Percentiles rank a stretch among this genome's conserved stretches.
Evolutionary conservation across 2,888 invertebrate species (phyloP).

Genomic region (Panzeria rudis): DNA sequence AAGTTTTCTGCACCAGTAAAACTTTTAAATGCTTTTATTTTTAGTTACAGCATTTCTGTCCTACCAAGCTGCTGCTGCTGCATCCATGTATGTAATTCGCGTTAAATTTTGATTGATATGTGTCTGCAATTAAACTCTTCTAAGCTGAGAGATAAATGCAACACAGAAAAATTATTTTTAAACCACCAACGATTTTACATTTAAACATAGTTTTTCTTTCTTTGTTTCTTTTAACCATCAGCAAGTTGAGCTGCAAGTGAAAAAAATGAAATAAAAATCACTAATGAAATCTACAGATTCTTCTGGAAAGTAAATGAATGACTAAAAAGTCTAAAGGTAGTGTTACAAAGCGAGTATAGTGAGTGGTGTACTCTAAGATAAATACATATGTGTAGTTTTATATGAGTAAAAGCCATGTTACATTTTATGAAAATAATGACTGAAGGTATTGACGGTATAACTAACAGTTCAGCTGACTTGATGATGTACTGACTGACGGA

Average conservation of each 20-base stretch:
- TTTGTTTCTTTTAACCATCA: conserved; percentile 22
- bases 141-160: conserved; percentile 54
- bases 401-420: conserved; percentile 35
- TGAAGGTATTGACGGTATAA: conserved; percentile 42
- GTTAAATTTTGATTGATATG: conserved; percentile 72
- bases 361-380: conserved; percentile 18
- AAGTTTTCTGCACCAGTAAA: not conserved
- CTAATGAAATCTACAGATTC: conserved; percentile 36
- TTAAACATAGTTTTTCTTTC: conserved; percentile 22
- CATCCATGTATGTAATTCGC: conserved; percentile 54
- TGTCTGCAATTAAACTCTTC: conserved; percentile 71
- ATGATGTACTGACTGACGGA: conserved; percentile 33
- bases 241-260: conserved; percentile 29
- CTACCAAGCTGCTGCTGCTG: not conserved
- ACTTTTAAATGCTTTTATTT: conserved; percentile 44
- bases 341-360: conserved; percentile 48
- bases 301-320: conserved; percentile 38
- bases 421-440: conserved; percentile 25
- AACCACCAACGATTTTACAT: conserved; percentile 64
- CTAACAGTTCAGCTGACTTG: conserved; percentile 43
- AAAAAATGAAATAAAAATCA: conserved; percentile 29
- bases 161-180: conserved; percentile 48
- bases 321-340: conserved; percentile 25
- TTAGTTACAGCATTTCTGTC: conserved; percentile 34
- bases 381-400: conserved; percentile 14